Conservation (phyloP, 2,113 vertebrate genomes). For the Pituophis catenifer region DNA sequence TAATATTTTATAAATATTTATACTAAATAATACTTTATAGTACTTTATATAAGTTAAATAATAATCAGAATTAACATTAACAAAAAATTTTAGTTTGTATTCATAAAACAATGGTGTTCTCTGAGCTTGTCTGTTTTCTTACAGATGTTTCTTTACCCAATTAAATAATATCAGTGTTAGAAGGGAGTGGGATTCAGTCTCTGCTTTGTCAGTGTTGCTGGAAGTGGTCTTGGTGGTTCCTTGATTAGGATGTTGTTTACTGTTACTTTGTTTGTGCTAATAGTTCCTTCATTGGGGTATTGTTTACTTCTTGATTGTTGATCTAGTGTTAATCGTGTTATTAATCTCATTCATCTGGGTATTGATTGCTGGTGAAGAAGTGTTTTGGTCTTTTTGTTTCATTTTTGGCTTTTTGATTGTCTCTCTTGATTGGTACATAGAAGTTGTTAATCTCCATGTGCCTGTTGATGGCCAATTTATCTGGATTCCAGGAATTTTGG, state of each 20-base stretch:
- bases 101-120: conserved; percentile 3
- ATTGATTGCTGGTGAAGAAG: background rate
- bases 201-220: background rate
- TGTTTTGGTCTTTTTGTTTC: background rate
- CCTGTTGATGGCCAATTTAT: background rate
- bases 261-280: background rate
- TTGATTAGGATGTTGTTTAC: background rate
- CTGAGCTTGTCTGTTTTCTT: background rate
- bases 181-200: background rate
- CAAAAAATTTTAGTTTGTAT: conserved; percentile 15
- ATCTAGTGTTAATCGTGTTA: background rate
- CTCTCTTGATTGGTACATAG: background rate
- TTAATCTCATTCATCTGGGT: background rate
- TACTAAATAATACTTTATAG: no score
- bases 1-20: no score
- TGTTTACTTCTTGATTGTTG: background rate
- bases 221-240: background rate
- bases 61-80: background rate
- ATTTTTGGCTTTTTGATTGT: background rate
- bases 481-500: background rate
- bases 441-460: background rate
- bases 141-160: background rate
- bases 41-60: conserved; percentile 22
- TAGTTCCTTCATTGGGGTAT: background rate
- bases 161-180: background rate